A percentile compares a stretch with the other conserved stretches of the same genome.
phyloP scores from a whole-genome alignment of 2,797 vertebrate species.

The Rhinella marina region DNA sequence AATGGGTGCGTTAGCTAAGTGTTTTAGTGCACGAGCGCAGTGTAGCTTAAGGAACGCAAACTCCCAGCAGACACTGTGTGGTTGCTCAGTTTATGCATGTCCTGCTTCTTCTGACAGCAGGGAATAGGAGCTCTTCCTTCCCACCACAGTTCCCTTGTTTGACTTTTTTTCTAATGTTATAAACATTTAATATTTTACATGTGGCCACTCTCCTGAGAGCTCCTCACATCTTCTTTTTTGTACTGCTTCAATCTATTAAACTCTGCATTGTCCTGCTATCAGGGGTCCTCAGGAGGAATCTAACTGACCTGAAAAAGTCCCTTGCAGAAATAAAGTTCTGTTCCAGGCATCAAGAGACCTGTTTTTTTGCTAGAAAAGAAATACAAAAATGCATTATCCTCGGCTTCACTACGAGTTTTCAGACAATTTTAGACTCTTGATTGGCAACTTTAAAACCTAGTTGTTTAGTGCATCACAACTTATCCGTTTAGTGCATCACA shows the following conservation, averaged over 20 bases:
- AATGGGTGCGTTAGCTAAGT: conserved; percentile 37
- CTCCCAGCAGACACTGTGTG: conserved; percentile 44
- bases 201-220: conserved; percentile 48
- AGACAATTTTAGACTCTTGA: conserved; percentile 1
- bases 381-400: conserved; percentile 1
- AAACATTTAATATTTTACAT: conserved; percentile 48
- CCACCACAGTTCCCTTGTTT: not conserved
- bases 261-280: conserved; percentile 53
- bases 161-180: conserved; percentile 45
- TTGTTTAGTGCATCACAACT: not conserved
- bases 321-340: conserved; percentile 43
- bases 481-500: no score
- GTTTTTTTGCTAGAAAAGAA: conserved; percentile 30
- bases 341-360: conserved; percentile 18
- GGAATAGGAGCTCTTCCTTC: conserved; percentile 16
- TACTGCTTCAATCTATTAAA: conserved; percentile 58
- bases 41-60: conserved; percentile 40
- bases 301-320: conserved; percentile 55
- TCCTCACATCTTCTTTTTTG: conserved; percentile 46
- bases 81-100: conserved; percentile 8
- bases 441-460: conserved; percentile 20
- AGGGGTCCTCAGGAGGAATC: conserved; percentile 48
- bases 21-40: conserved; percentile 46
- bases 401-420: not conserved
- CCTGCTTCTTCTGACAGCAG: conserved; percentile 1